phyloP scores from a whole-genome alignment of 2,888 invertebrate genomes.

The Oscheius myriophilus region DNA sequence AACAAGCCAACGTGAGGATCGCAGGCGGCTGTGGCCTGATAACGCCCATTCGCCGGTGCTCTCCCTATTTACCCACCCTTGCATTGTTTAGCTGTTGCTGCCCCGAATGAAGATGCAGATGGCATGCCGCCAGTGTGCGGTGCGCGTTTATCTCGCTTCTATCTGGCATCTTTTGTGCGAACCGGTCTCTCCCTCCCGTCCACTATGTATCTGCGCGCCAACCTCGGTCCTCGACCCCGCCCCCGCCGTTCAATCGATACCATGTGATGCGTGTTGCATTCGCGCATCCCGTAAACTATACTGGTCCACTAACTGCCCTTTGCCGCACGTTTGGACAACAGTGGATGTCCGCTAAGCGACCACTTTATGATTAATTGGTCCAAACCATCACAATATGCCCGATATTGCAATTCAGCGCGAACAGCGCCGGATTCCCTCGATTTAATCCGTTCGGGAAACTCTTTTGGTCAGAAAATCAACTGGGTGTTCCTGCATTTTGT shows the following conservation, averaged over 20 bases:
- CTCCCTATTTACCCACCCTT: no score
- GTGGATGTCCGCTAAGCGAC: no score
- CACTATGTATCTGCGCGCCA: constrained; percentile 23
- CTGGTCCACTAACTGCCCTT: neutral
- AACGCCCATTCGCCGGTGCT: no score
- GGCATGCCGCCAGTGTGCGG: constrained; percentile 20
- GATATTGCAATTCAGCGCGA: no score
- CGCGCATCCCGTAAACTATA: constrained; percentile 31
- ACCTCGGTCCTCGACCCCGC: constrained; percentile 21
- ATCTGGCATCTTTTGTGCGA: constrained; percentile 33
- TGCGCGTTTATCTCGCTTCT: constrained; percentile 27
- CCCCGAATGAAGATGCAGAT: constrained; percentile 28
- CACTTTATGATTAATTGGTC: no score
- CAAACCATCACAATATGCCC: no score
- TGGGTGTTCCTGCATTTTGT: no score
- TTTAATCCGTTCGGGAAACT: constrained; percentile 5
- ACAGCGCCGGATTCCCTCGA: neutral
- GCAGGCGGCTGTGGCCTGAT: no score
- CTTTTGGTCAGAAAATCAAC: no score
- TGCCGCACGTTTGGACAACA: no score
- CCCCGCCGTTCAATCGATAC: constrained; percentile 28
- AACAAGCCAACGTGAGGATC: no score
- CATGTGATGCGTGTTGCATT: constrained; percentile 33
- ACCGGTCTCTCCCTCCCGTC: constrained; percentile 26
- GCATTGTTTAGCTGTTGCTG: neutral